These are phyloP conservation scores for Benthosema pterotum DNA, from an alignment of 2,797 vertebrate genomes.

Conservation along the genomic window DNA sequence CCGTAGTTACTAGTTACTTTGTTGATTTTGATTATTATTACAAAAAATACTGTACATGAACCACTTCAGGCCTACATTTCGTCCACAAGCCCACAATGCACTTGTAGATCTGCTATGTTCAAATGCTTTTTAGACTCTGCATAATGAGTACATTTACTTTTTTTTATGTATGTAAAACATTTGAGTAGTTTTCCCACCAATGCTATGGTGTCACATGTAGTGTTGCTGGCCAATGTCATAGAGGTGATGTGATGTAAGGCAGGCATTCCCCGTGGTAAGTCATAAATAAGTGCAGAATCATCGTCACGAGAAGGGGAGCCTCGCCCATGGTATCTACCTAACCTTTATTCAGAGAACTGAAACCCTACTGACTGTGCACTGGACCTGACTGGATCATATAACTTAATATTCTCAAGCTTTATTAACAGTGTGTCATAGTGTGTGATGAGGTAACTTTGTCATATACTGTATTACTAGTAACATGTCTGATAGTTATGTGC, in stretches of 20 bases:
- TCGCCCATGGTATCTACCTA: background rate
- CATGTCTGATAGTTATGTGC: background rate
- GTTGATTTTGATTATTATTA: no score
- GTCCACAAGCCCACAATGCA: no score
- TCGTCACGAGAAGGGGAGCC: conserved; percentile 37
- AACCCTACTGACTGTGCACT: background rate
- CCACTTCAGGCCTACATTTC: no score
- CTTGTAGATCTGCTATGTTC: no score
- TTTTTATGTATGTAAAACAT: no score
- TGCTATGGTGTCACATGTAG: conserved; percentile 24
- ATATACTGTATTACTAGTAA: no score
- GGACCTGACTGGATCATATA: conserved; percentile 18
- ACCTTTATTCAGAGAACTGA: conserved; percentile 52
- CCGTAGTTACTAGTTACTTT: no score
- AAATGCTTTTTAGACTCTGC: no score
- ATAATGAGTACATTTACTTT: no score
- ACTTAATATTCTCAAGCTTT: background rate
- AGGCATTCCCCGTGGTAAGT: conserved; percentile 52
- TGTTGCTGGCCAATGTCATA: conserved; percentile 51
- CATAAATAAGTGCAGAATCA: conserved; percentile 60
- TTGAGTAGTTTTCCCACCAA: no score
- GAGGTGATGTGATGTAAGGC: conserved; percentile 51
- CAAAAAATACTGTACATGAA: no score
- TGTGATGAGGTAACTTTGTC: no score
- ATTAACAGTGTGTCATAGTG: background rate